A percentile compares a stretch with the other conserved stretches of the same genome.
phyloP scores from a whole-genome alignment of 2,797 vertebrate species.

The Cirrhinus mrigala region DNA sequence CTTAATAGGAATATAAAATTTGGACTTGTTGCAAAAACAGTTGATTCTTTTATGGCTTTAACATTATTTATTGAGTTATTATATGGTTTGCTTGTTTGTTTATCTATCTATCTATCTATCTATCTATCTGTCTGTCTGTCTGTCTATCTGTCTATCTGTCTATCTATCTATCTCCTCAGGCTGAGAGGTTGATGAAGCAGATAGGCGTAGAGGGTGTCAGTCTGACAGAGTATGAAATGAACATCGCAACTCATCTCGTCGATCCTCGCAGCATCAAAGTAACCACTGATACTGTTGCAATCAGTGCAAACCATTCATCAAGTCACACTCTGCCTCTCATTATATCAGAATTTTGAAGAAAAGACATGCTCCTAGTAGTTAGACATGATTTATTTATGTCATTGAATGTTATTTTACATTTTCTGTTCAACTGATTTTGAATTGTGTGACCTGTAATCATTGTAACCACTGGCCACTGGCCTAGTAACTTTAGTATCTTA shows the following conservation, averaged over 20 bases:
- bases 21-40: not conserved
- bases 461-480: not conserved
- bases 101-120: not conserved
- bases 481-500: not conserved
- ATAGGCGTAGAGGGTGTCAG: conserved; percentile 82
- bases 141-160: not conserved
- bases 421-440: not conserved
- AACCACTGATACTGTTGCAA: not conserved
- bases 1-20: too few species aligned
- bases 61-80: not conserved
- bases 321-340: not conserved
- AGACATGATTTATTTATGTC: not conserved
- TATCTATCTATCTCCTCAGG: conserved; percentile 70
- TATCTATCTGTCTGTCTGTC: not conserved
- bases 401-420: not conserved
- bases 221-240: conserved; percentile 85
- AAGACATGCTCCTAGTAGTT: not conserved
- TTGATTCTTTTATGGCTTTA: not conserved
- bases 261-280: conserved; percentile 83
- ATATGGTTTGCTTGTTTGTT: not conserved
- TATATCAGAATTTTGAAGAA: not conserved
- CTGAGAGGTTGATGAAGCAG: conserved; percentile 82
- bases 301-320: conserved; percentile 1
- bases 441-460: not conserved
- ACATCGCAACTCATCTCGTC: conserved; percentile 80